Conservation (phyloP, 1,140 invertebrate species). For the Drosophila kepulauana region DNA sequence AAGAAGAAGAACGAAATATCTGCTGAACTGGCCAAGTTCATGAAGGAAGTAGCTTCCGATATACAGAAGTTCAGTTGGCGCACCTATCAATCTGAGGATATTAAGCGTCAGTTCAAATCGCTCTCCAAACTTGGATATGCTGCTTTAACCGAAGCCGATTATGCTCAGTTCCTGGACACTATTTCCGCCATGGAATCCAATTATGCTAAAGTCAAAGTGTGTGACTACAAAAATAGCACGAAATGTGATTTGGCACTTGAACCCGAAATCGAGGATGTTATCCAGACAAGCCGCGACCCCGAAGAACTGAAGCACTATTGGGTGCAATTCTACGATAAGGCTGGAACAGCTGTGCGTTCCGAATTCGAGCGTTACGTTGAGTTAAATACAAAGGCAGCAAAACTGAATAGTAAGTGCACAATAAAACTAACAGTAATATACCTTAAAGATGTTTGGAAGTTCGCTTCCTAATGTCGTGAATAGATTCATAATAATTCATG, state of each 20-base stretch:
- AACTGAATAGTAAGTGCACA: constrained; percentile 86
- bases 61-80: constrained; percentile 88
- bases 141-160: constrained; percentile 89
- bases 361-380: constrained; percentile 90
- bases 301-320: constrained; percentile 91
- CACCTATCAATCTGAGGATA: constrained; percentile 87
- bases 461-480: too few relatives aligned
- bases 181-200: constrained; percentile 91
- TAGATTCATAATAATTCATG: too few relatives aligned
- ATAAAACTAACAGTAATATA: too few relatives aligned
- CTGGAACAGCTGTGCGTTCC: constrained; percentile 89
- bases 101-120: constrained; percentile 89
- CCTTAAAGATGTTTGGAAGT: too few relatives aligned
- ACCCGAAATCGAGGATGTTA: constrained; percentile 90
- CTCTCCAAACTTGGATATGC: constrained; percentile 89
- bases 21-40: constrained; percentile 75
- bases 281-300: constrained; percentile 89
- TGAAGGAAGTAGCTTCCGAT: constrained; percentile 85
- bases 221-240: constrained; percentile 87
- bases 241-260: constrained; percentile 91
- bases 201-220: constrained; percentile 93
- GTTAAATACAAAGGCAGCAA: constrained; percentile 92
- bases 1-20: constrained; percentile 86
- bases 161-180: constrained; percentile 87
- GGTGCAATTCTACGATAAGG: constrained; percentile 90